Evolutionary conservation across 1,140 invertebrate genomes (phyloP), one percentile per base, ranked within the genome.

Genomic region (Dolichoris vasculosae): DNA sequence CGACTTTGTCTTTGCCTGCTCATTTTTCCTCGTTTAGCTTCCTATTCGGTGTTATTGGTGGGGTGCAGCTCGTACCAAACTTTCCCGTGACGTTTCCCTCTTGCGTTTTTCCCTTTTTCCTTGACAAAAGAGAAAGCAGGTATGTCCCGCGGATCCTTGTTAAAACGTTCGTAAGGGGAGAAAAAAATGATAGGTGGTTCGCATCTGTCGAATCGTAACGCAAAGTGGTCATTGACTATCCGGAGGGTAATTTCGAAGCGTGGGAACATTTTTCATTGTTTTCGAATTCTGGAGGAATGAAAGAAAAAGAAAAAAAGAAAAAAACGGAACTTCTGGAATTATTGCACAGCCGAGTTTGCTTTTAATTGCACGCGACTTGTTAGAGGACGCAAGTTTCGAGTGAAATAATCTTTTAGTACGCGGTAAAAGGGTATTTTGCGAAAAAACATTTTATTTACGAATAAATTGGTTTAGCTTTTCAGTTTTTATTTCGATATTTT

Each of bases 361-460:
- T 76, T 64, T 76, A 83, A 83, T 83, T 77, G 73, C 55, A 30
- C 73, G 69, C 69, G 11, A 35, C 67, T 83, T 63, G 69, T 83
- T 78, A 78, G 30, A 76, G 71, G 43, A 78, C 75, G 51, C 75
- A 82, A 75, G 51, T 83, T 83, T 75, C 82, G 32, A 83, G 82
- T 48, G 43, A 84, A 48, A 69, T 69, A 48, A 83, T 83, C 71
- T 75, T 83, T 76, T 64, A 76, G 38, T 83, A 46, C 11, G 55
- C 71, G 15, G 32, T 40, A 15, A 20, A 64, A 71, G 43, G 26
- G 43, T 9, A 8, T 75, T 55, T 30, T 48, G 26, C 38, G 3
- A n/a, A 1, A 38, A 63, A 63, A 48, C 55, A 83, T 46, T 83
- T 83, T 76, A 83, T 64, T 75, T 46, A 23, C 23, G 51, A 35